Evolutionary conservation across 2,797 vertebrate species (phyloP).

Genomic region (Mormyrus proboscirostris): DNA sequence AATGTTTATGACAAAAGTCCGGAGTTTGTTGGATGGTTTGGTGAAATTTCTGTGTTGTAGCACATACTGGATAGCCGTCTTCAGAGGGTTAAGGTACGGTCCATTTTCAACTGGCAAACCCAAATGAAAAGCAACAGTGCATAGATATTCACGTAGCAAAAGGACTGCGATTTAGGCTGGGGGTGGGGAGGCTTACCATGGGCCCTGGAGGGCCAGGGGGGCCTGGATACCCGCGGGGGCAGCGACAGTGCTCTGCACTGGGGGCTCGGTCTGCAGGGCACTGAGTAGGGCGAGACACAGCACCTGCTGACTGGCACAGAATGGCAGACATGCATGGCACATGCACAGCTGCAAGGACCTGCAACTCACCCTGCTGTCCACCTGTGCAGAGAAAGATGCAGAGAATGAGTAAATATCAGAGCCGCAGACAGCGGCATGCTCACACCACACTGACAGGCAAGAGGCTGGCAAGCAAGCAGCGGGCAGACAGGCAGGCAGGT

Average conservation of each 20-base stretch:
- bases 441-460: not conserved
- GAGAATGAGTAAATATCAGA: not conserved
- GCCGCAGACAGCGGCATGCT: not conserved
- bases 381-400: constrained; percentile 35
- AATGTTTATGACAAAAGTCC: not conserved
- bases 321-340: not conserved
- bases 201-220: constrained; percentile 43
- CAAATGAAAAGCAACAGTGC: not conserved
- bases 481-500: too few relatives aligned
- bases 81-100: not conserved
- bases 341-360: not conserved
- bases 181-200: constrained; percentile 37
- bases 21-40: not conserved
- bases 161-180: not conserved
- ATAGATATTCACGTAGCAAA: not conserved
- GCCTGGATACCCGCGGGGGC: constrained; percentile 48
- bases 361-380: constrained; percentile 51
- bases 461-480: not conserved
- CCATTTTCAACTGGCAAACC: not conserved
- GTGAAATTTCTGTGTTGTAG: too few relatives aligned
- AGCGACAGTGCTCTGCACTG: constrained; percentile 39
- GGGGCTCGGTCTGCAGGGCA: constrained; percentile 43
- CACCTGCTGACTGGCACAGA: not conserved
- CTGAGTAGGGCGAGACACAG: constrained; percentile 29
- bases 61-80: too few relatives aligned